Base-by-base conservation (phyloP, 2,797 vertebrate genomes). In the Rhinichthys osculus region DNA sequence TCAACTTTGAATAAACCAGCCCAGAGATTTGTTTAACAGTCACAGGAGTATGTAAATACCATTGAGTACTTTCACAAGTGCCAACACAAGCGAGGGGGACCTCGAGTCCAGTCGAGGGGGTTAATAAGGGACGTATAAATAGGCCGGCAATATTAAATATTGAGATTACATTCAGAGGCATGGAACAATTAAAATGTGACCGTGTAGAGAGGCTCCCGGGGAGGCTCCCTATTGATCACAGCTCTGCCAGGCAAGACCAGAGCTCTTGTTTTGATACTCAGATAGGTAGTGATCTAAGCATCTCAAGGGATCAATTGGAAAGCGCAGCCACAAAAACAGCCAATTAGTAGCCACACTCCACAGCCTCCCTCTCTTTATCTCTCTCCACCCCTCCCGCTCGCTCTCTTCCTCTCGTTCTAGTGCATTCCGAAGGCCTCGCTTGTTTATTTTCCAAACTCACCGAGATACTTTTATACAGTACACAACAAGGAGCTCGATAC, bases 271-370 rank as follows among this genome's bases (percentile, higher is more conserved):
- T 93, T 93, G 90, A 94, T 93, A 91, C 94, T 90, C 89, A 88
- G 93, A 91, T 90, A 90, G 88, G 92, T 91, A 93, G 94, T 94
- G 94, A 95, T 94, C 94, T 93, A 90, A 94, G 89, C 84, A 70
- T 94, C 95, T 92, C 93, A 35, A 13, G 94, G 94, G 94, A 96
- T 93, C 94, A 93, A 94, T 95, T 95, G 92, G 92, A 93, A 94
- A 92, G 88, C 78, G 83, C 89, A 83, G 89, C 90, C 93, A 95
- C 90, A 94, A 95, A 95, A 95, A 93, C 91, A 93, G 91, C 89
- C 92, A 95, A 94, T 96, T 95, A 96, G 93, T 83, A 91, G 92
- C 90, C 85, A 72, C 91, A 91, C 94, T 93, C 91, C 88, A 85
- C 89, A 87, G 92, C 85, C 89, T 92, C 72, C 16, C 77, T 88